Evolutionary conservation across 2,797 vertebrate genomes (phyloP).

Genomic region (Enteromius unitaeniatus): DNA sequence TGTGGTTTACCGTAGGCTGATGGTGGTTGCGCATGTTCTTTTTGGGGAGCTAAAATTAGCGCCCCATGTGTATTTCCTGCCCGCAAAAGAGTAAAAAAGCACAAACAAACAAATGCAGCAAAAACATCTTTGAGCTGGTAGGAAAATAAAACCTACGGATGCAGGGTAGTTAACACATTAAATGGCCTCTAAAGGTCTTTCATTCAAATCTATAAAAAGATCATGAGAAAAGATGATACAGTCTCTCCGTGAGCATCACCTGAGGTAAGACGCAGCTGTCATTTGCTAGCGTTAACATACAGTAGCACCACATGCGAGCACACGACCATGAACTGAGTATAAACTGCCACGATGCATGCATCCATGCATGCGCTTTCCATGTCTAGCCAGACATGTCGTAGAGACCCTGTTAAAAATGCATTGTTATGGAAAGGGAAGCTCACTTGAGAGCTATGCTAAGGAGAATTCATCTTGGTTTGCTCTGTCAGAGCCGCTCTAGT

Average conservation of each 20-base stretch:
- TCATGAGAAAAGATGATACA: background rate
- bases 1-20: conserved; percentile 28
- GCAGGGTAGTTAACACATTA: background rate
- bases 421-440: conserved; percentile 56
- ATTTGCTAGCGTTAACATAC: conserved; percentile 7
- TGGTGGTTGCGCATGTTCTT: conserved; percentile 33
- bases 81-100: conserved; percentile 34
- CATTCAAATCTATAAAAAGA: conserved; percentile 25
- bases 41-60: conserved; percentile 39
- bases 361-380: conserved; percentile 57
- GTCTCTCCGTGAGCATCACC: conserved; percentile 17
- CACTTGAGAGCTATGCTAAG: conserved; percentile 42
- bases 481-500: conserved; percentile 47
- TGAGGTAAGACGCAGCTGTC: conserved; percentile 24
- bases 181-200: conserved; percentile 8
- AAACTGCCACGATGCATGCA: conserved; percentile 31
- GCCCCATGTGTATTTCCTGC: conserved; percentile 41
- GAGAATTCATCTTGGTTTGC: conserved; percentile 32
- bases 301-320: conserved; percentile 13
- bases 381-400: conserved; percentile 70
- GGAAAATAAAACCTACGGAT: background rate
- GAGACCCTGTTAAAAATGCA: conserved; percentile 77
- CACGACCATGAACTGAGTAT: background rate
- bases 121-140: conserved; percentile 36
- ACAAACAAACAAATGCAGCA: conserved; percentile 41